A percentile compares a stretch with the other conserved stretches of the same genome.
phyloP scores from a whole-genome alignment of 2,888 invertebrate genomes.

The Agrotis ipsilon region DNA sequence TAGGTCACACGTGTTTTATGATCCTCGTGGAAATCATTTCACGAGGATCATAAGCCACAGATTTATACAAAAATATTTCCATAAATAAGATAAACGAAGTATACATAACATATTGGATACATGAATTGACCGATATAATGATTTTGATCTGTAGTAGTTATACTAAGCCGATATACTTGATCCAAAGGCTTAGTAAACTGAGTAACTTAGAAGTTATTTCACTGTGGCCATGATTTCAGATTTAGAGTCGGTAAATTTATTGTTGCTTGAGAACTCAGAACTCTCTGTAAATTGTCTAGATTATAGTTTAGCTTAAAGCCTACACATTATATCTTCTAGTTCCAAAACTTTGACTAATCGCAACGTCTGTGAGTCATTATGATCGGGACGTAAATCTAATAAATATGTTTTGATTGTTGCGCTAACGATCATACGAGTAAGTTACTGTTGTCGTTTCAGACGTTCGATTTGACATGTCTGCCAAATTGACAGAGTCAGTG shows the following conservation, averaged over 20 bases:
- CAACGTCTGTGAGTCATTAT: not conserved
- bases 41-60: conserved; percentile 10
- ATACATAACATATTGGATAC: conserved; percentile 23
- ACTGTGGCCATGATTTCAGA: conserved; percentile 1
- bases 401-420: not conserved
- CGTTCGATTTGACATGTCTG: no score
- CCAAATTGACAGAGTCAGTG: no score
- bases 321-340: conserved; percentile 2
- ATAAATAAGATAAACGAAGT: conserved; percentile 23
- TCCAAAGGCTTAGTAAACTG: conserved; percentile 13
- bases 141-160: conserved; percentile 24
- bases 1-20: conserved; percentile 4
- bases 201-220: conserved; percentile 6
- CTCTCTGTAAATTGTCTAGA: not conserved
- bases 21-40: conserved; percentile 8
- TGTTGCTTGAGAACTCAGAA: not conserved
- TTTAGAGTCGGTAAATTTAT: conserved; percentile 5
- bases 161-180: conserved; percentile 30
- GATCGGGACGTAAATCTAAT: conserved; percentile 3
- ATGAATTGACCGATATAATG: conserved; percentile 30
- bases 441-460: no score
- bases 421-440: not conserved
- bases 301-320: not conserved
- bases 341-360: conserved; percentile 2
- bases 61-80: conserved; percentile 29